phyloP scores from a whole-genome alignment of 92 coral and sea anemone genomes.

The Bergia sp. region DNA sequence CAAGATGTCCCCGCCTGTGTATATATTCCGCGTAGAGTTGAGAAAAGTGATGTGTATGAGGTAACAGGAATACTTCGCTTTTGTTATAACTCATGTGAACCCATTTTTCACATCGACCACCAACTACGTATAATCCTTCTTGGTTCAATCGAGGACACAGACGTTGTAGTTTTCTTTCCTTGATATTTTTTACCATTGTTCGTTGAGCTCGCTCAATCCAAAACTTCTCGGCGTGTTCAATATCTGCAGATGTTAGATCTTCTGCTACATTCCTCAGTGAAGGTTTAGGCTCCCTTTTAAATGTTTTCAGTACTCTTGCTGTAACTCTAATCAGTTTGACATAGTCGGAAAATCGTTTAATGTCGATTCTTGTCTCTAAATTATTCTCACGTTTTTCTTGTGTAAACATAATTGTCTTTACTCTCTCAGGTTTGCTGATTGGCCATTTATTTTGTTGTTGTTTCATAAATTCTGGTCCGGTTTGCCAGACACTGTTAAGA shows the following conservation, averaged over 20 bases:
- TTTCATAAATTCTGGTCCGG: constrained; percentile 47
- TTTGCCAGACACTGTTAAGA: constrained; percentile 39
- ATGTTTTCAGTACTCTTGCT: constrained; percentile 50
- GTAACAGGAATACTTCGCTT: constrained; percentile 42
- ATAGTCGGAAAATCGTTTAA: constrained; percentile 48
- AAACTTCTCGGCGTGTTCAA: constrained; percentile 18
- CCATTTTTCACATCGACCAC: constrained; percentile 35
- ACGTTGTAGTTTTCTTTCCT: constrained; percentile 9
- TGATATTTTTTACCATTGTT: constrained; percentile 8
- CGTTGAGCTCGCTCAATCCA: constrained; percentile 46
- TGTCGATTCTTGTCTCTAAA: constrained; percentile 28
- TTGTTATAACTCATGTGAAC: constrained; percentile 37
- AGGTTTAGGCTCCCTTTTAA: constrained; percentile 27
- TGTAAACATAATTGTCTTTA: background rate
- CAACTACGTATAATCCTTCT: constrained; percentile 39
- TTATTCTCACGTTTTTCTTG: background rate
- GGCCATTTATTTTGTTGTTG: constrained; percentile 36
- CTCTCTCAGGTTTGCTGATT: constrained; percentile 2
- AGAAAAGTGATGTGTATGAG: constrained; percentile 33
- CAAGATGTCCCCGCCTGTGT: constrained; percentile 24
- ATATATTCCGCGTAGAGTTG: constrained; percentile 32
- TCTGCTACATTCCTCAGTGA: constrained; percentile 24
- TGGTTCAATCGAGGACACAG: background rate
- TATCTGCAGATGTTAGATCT: constrained; percentile 1
- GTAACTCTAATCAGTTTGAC: constrained; percentile 52